Evolutionary conservation across 92 coral and sea anemone genomes (phyloP).

Genomic region (Pocillopora meandrina): DNA sequence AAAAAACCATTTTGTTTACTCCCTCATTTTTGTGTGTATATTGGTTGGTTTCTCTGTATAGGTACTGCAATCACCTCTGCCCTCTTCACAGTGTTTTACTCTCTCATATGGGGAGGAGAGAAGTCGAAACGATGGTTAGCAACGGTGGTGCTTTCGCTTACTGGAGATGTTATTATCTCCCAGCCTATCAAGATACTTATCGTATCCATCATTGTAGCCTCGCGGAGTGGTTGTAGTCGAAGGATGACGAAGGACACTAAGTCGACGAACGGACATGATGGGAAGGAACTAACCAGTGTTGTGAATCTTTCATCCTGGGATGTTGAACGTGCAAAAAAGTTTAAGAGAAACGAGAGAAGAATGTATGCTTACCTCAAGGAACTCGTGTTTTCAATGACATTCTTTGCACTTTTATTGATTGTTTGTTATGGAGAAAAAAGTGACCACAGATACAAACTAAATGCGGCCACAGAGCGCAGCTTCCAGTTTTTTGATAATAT

Average conservation of each 20-base stretch:
- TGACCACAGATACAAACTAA: not conserved
- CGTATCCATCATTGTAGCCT: slow-evolving; percentile 47
- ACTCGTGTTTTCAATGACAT: not conserved
- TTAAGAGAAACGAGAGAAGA: slow-evolving; percentile 2
- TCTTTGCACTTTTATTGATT: not conserved
- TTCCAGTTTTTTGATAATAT: not conserved
- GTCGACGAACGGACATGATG: not conserved
- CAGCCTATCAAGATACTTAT: slow-evolving; percentile 60
- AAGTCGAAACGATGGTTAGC: slow-evolving; percentile 60
- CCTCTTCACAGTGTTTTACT: slow-evolving; percentile 57
- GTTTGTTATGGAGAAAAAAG: slow-evolving; percentile 32
- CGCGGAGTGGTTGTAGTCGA: not conserved
- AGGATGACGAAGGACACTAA: not conserved
- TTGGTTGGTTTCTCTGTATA: slow-evolving; percentile 34
- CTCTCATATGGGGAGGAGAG: slow-evolving; percentile 56
- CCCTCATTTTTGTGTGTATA: slow-evolving; percentile 8
- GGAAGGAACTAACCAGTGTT: not conserved
- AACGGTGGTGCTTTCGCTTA: slow-evolving; percentile 47
- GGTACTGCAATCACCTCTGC: slow-evolving; percentile 29
- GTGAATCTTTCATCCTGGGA: not conserved
- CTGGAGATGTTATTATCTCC: slow-evolving; percentile 47
- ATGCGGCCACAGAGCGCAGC: not conserved
- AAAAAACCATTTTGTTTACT: not conserved
- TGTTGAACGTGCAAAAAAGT: slow-evolving; percentile 7
- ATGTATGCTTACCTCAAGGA: not conserved